Conservation (phyloP, 2,113 vertebrate species). For the Ailuropoda melanoleuca region DNA sequence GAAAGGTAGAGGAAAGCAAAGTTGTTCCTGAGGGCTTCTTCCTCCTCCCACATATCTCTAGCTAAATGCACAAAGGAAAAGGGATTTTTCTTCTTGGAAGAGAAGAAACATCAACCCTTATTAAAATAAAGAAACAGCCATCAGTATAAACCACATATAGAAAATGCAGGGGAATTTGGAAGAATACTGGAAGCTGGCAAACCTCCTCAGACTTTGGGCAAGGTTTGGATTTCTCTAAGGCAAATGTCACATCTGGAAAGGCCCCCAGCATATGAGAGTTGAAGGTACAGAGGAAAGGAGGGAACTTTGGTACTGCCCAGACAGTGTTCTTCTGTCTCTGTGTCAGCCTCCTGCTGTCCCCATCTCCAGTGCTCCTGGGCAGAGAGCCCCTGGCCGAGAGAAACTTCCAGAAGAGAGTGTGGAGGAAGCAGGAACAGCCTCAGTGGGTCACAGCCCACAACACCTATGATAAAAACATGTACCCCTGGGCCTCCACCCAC, state of each 20-base stretch:
- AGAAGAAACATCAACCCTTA: background rate
- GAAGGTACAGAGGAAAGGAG: background rate
- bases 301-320: no score
- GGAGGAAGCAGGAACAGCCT: background rate
- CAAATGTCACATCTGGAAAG: background rate
- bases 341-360: background rate
- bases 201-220: background rate
- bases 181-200: background rate
- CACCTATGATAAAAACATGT: background rate
- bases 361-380: background rate
- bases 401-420: background rate
- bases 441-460: background rate
- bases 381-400: background rate
- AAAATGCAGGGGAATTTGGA: background rate
- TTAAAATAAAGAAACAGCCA: conserved; percentile 16
- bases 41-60: background rate
- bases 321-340: background rate
- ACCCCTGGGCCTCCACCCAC: background rate
- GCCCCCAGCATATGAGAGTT: background rate
- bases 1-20: background rate
- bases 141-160: background rate
- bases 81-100: background rate
- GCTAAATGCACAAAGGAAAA: background rate
- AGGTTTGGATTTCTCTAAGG: background rate
- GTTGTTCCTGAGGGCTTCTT: background rate